phyloP scores from a whole-genome alignment of 2,888 invertebrate species.

The Parelbella ahira region DNA sequence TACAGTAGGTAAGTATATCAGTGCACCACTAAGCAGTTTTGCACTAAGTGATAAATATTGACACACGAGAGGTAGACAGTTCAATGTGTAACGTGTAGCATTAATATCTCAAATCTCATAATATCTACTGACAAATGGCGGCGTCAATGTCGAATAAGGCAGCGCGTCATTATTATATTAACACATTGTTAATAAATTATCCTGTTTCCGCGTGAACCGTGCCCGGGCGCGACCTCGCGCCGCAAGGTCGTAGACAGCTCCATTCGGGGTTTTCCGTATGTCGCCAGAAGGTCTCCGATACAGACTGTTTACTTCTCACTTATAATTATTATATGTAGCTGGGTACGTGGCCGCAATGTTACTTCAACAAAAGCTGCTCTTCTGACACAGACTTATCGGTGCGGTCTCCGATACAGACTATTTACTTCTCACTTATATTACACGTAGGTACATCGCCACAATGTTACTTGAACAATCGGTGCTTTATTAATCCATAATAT shows the following conservation, averaged over 20 bases:
- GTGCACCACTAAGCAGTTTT: too few relatives aligned
- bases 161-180: slow-evolving; percentile 31
- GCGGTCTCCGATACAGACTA: too few relatives aligned
- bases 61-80: too few relatives aligned
- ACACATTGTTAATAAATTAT: slow-evolving; percentile 36
- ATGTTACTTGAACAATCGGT: slow-evolving; percentile 14
- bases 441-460: slow-evolving; percentile 13
- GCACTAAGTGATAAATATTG: too few relatives aligned
- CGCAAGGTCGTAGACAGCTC: slow-evolving; percentile 54
- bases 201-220: slow-evolving; percentile 48
- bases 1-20: too few relatives aligned
- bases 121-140: too few relatives aligned
- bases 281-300: slow-evolving; percentile 60
- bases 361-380: too few relatives aligned
- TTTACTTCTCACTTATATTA: slow-evolving; percentile 28
- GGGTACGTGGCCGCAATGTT: too few relatives aligned
- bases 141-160: slow-evolving; percentile 29
- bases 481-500: slow-evolving; percentile 22
- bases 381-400: too few relatives aligned
- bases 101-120: too few relatives aligned
- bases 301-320: slow-evolving; percentile 57
- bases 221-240: slow-evolving; percentile 50
- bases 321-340: too few relatives aligned
- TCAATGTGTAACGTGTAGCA: too few relatives aligned
- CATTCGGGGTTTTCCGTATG: slow-evolving; percentile 62